phyloP scores from a whole-genome alignment of 2,888 invertebrate genomes.

The Melitaea athalia region DNA sequence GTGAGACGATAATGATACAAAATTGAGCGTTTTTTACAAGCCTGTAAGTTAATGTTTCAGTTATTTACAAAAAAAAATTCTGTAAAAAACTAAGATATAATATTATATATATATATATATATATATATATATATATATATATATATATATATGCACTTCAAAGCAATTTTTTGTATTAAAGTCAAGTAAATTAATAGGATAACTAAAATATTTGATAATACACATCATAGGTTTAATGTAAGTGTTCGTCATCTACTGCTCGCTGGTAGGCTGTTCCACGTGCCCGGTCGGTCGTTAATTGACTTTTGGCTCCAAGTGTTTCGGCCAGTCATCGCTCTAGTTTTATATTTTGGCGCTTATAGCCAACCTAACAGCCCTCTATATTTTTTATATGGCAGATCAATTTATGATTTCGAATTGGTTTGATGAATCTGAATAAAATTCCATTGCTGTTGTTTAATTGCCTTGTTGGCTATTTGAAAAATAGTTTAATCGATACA shows the following conservation, averaged over 20 bases:
- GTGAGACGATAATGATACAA: too few species aligned
- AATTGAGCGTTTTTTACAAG: too few species aligned
- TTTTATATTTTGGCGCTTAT: constrained; percentile 80
- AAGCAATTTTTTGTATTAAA: too few species aligned
- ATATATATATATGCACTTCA: too few species aligned
- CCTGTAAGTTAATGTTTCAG: too few species aligned
- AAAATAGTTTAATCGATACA: constrained; percentile 73
- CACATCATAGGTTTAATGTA: constrained; percentile 38
- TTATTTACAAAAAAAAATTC: too few species aligned
- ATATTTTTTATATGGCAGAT: constrained; percentile 79
- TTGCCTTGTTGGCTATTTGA: constrained; percentile 76
- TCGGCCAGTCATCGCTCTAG: constrained; percentile 79
- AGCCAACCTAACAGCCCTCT: constrained; percentile 75
- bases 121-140: too few species aligned
- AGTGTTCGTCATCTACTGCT: constrained; percentile 45
- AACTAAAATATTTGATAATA: background rate
- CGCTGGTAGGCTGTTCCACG: constrained; percentile 59
- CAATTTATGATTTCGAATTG: constrained; percentile 80
- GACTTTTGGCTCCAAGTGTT: constrained; percentile 74
- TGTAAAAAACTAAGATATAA: too few species aligned
- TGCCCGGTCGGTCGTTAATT: constrained; percentile 71
- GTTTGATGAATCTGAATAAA: constrained; percentile 81
- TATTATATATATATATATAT: too few species aligned
- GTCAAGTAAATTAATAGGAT: background rate
- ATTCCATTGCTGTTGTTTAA: constrained; percentile 79